Evolutionary conservation across 2,113 vertebrate genomes (phyloP).

Genomic region (Gila orcuttii): DNA sequence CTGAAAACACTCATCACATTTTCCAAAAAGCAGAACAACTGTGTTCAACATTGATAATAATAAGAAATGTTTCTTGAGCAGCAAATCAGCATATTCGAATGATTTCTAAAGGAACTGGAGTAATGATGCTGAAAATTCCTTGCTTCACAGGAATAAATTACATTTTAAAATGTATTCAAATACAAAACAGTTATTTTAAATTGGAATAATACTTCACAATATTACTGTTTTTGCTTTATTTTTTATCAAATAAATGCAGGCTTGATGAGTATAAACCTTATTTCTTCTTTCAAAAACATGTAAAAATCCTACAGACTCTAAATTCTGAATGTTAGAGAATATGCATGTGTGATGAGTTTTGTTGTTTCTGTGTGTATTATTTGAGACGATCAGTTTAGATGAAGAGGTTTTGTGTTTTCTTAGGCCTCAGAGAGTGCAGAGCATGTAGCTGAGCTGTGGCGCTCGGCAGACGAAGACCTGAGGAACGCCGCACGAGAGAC

Average conservation of each 20-base stretch:
- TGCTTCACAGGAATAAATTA: background rate
- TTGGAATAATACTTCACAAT: no score
- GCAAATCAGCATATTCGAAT: background rate
- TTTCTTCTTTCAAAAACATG: background rate
- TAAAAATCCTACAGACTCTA: background rate
- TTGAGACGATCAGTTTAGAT: slow-evolving; percentile 4
- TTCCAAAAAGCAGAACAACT: background rate
- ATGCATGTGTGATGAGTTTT: background rate
- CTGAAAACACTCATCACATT: background rate
- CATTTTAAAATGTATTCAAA: no score
- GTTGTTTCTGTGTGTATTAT: background rate
- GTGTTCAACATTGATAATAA: background rate
- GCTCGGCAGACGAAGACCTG: slow-evolving; percentile 72
- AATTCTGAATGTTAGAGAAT: background rate
- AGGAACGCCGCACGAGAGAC: slow-evolving; percentile 72
- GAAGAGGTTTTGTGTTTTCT: background rate
- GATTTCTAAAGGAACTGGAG: background rate
- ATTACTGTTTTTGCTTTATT: background rate
- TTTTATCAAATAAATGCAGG: background rate
- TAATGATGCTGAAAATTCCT: background rate
- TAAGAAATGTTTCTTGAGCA: background rate
- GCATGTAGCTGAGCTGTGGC: slow-evolving; percentile 74
- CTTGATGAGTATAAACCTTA: background rate
- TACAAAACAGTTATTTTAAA: no score
- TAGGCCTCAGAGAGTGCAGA: slow-evolving; percentile 77